These are phyloP conservation scores for Ceyx erithaca DNA, from an alignment of 2,797 vertebrate genomes.

Conservation along the genomic window DNA sequence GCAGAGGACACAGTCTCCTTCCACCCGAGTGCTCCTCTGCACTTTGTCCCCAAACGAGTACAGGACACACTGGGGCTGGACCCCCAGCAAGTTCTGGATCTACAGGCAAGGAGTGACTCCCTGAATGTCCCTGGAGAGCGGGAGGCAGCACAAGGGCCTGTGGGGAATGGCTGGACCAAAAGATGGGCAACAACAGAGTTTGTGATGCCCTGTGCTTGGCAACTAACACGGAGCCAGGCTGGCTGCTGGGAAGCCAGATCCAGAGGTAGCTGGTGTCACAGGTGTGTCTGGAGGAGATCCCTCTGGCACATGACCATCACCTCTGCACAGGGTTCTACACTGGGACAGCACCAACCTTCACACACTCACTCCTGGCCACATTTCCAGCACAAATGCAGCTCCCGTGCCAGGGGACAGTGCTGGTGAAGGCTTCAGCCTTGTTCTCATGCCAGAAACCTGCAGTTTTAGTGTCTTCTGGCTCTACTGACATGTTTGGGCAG, in stretches of 20 bases:
- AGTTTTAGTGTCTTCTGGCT: neutral
- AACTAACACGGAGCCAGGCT: neutral
- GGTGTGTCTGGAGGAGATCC: neutral
- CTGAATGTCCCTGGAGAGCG: neutral
- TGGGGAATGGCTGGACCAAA: neutral
- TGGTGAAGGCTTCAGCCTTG: neutral
- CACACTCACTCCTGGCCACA: neutral
- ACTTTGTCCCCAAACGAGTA: neutral
- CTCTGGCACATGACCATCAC: accelerated
- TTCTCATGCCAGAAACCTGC: neutral
- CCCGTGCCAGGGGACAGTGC: neutral
- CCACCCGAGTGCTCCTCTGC: neutral
- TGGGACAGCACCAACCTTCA: neutral
- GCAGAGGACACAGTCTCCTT: neutral
- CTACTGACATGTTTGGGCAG: neutral
- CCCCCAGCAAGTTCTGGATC: neutral
- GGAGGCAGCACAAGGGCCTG: neutral
- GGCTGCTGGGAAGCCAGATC: neutral
- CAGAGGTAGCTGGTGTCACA: neutral
- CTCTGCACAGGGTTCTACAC: neutral
- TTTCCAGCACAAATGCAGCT: neutral
- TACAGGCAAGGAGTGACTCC: neutral
- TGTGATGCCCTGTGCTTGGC: neutral
- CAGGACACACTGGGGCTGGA: neutral
- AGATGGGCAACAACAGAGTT: neutral